Conservation (phyloP, 2,797 vertebrate genomes). For the Spatula versicolor region DNA sequence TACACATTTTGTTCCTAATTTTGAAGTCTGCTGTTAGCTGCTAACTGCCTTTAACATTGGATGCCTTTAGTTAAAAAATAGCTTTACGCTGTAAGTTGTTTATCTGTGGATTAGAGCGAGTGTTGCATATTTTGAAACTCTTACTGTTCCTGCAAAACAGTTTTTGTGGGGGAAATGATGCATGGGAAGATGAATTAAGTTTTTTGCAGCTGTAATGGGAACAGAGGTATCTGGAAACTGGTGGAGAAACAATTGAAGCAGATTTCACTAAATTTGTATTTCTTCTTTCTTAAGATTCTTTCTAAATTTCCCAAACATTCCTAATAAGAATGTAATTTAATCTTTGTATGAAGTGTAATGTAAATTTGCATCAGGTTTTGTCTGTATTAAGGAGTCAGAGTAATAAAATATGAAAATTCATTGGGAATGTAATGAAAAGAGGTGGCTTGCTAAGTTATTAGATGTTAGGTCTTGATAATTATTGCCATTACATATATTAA, state of each 20-base stretch:
- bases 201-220: constrained; percentile 13
- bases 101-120: background rate
- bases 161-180: background rate
- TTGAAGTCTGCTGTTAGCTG: background rate
- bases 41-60: background rate
- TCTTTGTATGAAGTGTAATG: background rate
- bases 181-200: background rate
- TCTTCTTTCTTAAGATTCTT: background rate
- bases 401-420: background rate
- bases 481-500: background rate
- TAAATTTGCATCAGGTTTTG: background rate
- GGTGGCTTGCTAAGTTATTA: background rate
- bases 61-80: background rate
- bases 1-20: background rate
- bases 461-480: background rate
- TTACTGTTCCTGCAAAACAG: background rate
- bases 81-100: background rate
- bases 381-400: background rate
- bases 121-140: background rate
- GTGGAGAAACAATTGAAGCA: background rate
- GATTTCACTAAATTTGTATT: background rate
- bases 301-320: background rate
- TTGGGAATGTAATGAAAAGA: background rate
- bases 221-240: background rate
- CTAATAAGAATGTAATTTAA: background rate